Evolutionary conservation across 2,888 invertebrate species (phyloP).

Genomic region (Rosalia funebris): DNA sequence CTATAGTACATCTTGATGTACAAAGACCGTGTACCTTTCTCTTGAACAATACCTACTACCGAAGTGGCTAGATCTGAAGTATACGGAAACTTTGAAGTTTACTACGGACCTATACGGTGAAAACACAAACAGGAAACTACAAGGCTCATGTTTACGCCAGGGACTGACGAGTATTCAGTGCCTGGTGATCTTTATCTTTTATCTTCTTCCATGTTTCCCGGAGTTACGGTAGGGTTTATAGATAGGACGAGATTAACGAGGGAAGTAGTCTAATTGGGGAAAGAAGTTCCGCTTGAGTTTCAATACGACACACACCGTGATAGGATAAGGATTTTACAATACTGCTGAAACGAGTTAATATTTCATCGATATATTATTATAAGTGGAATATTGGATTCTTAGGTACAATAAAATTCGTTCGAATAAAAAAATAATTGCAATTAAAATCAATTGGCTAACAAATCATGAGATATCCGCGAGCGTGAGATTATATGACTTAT

Average conservation of each 20-base stretch:
- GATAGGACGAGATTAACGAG: background rate
- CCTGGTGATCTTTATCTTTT: conserved; percentile 19
- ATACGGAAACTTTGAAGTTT: conserved; percentile 12
- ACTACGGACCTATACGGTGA: background rate
- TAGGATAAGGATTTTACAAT: too few species aligned
- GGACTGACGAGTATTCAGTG: background rate
- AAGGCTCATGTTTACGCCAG: conserved; percentile 12
- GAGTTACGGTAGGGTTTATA: background rate
- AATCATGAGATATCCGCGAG: too few species aligned
- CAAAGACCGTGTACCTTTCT: background rate
- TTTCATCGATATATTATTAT: too few species aligned
- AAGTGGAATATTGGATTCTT: too few species aligned
- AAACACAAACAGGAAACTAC: conserved; percentile 19
- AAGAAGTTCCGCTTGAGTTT: too few species aligned
- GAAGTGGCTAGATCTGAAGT: background rate
- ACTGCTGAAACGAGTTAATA: too few species aligned
- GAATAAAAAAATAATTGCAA: too few species aligned
- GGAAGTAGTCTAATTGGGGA: background rate
- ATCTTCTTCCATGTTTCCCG: conserved; percentile 9
- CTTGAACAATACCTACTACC: background rate
- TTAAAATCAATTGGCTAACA: too few species aligned
- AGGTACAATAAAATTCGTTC: too few species aligned
- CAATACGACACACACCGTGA: too few species aligned
- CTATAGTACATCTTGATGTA: background rate
- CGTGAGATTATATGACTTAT: too few species aligned